Conservation (phyloP, 1,140 invertebrate species). For the Pseudomyrmex cubaensis region DNA sequence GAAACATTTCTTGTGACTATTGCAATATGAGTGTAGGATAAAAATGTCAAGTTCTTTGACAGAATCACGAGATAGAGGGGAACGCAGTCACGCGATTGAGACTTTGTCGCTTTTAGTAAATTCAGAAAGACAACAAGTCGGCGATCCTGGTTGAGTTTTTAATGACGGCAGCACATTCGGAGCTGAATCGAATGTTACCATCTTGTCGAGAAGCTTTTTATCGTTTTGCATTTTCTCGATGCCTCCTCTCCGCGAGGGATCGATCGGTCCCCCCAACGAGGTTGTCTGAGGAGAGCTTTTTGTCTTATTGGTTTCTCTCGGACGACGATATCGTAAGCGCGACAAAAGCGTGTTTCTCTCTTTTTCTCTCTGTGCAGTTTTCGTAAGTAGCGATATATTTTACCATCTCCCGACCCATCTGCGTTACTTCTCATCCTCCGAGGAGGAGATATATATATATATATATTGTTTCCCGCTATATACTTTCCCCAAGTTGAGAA, state of each 20-base stretch:
- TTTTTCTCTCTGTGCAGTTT: conserved; percentile 3
- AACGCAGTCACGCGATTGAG: too few relatives aligned
- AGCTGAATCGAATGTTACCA: conserved; percentile 15
- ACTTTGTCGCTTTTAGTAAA: background rate
- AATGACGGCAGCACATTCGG: background rate
- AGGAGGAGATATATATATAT: background rate
- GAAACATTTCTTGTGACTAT: background rate
- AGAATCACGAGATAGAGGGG: too few relatives aligned
- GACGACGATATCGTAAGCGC: background rate
- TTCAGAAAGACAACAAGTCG: background rate
- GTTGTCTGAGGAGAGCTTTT: conserved; percentile 38
- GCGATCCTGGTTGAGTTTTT: conserved; percentile 13
- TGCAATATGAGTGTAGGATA: background rate
- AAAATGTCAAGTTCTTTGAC: too few relatives aligned
- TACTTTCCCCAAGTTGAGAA: background rate
- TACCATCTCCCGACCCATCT: conserved; percentile 21
- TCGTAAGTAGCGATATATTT: conserved; percentile 52
- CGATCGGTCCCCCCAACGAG: conserved; percentile 40
- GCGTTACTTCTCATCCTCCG: conserved; percentile 15
- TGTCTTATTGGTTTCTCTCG: conserved; percentile 45
- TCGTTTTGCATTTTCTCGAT: conserved; percentile 20
- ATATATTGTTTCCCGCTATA: conserved; percentile 18
- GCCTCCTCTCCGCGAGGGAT: conserved; percentile 16
- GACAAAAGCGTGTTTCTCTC: conserved; percentile 7
- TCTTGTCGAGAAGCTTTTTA: background rate